Conservation (phyloP, 1,140 invertebrate genomes). For the Aradophagus sp. region DNA sequence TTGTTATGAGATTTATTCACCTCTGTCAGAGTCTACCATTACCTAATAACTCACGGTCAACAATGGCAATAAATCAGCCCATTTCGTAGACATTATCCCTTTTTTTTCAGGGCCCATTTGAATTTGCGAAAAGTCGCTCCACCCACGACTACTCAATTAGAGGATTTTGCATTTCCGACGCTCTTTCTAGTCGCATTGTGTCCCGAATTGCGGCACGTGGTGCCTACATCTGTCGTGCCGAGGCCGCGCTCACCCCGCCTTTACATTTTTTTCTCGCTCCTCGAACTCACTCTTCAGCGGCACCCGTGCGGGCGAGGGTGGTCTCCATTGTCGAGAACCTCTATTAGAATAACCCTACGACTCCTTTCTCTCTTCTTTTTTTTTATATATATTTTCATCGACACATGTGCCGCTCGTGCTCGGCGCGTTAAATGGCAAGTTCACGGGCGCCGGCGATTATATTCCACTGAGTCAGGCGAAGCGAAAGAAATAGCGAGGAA, state of each 20-base stretch:
- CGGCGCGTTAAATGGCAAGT: constrained; percentile 51
- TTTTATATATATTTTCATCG: constrained; percentile 54
- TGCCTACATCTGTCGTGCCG: constrained; percentile 64
- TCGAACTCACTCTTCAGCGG: constrained; percentile 43
- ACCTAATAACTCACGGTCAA: constrained; percentile 13
- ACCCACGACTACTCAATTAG: constrained; percentile 63
- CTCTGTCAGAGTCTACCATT: constrained; percentile 1
- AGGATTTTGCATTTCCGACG: constrained; percentile 48
- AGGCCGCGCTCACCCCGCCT: constrained; percentile 36
- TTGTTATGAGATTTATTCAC: not conserved
- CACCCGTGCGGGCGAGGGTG: constrained; percentile 55
- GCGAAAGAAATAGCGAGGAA: constrained; percentile 37
- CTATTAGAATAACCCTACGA: constrained; percentile 66
- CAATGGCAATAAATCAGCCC: constrained; percentile 12
- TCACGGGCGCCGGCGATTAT: constrained; percentile 46
- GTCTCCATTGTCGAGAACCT: constrained; percentile 59
- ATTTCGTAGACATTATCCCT: constrained; percentile 11
- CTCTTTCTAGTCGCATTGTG: constrained; percentile 46
- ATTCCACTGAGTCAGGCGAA: constrained; percentile 35
- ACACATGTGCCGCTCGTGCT: constrained; percentile 62
- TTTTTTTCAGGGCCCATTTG: constrained; percentile 28
- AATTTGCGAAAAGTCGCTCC: constrained; percentile 48
- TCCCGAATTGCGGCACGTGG: constrained; percentile 61
- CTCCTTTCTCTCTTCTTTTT: too few relatives aligned
- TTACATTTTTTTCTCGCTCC: constrained; percentile 45